Evolutionary conservation across 2,113 vertebrate genomes (phyloP).

Genomic region (Cygnus atratus): DNA sequence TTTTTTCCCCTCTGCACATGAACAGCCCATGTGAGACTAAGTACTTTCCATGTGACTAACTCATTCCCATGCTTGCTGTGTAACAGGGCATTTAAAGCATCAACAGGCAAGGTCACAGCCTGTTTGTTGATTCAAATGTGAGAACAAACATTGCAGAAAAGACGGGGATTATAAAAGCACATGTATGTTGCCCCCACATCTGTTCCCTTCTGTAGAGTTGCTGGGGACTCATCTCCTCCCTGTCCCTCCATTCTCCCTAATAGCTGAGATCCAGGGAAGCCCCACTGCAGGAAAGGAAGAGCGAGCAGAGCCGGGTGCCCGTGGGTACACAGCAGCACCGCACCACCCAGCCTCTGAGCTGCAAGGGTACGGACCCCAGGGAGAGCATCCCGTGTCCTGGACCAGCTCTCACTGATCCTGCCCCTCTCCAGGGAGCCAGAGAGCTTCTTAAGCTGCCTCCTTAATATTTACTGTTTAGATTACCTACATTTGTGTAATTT

Average conservation of each 20-base stretch:
- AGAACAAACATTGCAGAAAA: slow-evolving; percentile 40
- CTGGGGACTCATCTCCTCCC: neutral
- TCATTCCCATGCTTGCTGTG: slow-evolving; percentile 67
- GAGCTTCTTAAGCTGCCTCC: neutral
- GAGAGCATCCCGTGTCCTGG: neutral
- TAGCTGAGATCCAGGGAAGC: neutral
- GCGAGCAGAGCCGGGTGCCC: neutral
- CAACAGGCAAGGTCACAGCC: slow-evolving; percentile 53
- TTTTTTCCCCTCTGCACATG: slow-evolving; percentile 63
- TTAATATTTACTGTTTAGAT: neutral
- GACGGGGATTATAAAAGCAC: slow-evolving; percentile 24
- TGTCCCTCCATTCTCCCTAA: neutral
- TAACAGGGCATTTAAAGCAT: slow-evolving; percentile 60
- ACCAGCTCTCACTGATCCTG: neutral
- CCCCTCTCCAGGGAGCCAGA: neutral
- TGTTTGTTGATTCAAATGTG: slow-evolving; percentile 25
- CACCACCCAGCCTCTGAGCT: neutral
- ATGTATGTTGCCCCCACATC: neutral
- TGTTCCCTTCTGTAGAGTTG: neutral
- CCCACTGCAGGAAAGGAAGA: neutral
- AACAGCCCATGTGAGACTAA: slow-evolving; percentile 77
- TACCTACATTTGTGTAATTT: neutral
- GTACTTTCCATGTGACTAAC: slow-evolving; percentile 77
- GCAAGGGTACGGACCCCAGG: neutral
- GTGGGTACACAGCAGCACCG: neutral